Percentiles rank a stretch among this genome's conserved stretches.
Conservation (phyloP, 2,113 vertebrate genomes). For the Gnathonemus longibarbis region DNA sequence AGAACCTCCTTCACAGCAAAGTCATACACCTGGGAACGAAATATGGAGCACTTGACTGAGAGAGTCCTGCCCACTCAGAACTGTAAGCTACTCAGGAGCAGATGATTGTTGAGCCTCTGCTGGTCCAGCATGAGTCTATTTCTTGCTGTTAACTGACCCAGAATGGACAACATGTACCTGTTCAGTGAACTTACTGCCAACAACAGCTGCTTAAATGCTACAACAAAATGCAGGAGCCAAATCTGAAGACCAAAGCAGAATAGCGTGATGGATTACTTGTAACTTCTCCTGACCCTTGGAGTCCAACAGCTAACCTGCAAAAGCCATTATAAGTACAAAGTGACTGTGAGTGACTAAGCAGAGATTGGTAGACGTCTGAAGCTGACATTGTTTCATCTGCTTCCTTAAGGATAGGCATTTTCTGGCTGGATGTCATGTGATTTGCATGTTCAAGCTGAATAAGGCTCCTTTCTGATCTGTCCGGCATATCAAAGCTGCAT, state of each 20-base stretch:
- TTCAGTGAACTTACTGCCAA: background rate
- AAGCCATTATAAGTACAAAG: background rate
- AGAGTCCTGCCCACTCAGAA: background rate
- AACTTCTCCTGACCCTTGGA: background rate
- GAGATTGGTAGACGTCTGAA: background rate
- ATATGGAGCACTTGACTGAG: background rate
- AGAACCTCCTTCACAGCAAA: constrained; percentile 91
- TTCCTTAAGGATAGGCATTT: background rate
- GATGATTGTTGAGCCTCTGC: background rate
- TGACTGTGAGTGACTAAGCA: background rate
- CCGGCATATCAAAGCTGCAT: background rate
- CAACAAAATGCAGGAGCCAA: background rate
- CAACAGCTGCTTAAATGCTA: background rate
- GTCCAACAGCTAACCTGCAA: background rate
- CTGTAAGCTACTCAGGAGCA: background rate
- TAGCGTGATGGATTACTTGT: background rate
- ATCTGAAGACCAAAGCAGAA: background rate
- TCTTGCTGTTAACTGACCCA: background rate
- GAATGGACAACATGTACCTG: background rate
- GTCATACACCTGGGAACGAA: constrained; percentile 77
- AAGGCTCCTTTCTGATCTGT: background rate
- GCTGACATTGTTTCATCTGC: background rate
- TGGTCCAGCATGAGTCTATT: background rate
- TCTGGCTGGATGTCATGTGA: background rate
- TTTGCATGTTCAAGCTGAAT: background rate